A percentile compares a stretch with the other conserved stretches of the same genome.
Conservation (phyloP, 1,140 invertebrate species). For the Goniozus legneri region DNA sequence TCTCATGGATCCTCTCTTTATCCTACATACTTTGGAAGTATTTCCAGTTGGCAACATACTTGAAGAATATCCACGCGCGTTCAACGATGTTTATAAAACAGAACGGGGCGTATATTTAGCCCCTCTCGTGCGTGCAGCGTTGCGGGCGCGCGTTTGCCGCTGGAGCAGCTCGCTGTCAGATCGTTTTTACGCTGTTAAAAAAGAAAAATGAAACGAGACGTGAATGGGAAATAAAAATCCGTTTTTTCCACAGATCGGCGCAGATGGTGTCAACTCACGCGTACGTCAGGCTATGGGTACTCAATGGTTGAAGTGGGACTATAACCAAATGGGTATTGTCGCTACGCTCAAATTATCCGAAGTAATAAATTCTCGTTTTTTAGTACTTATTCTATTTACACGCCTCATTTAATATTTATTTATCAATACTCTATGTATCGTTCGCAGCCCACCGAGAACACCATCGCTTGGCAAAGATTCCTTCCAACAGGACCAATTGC, state of each 20-base stretch:
- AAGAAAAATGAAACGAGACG: no score
- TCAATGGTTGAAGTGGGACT: slow-evolving; percentile 76
- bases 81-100: slow-evolving; percentile 42
- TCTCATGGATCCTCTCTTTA: not conserved
- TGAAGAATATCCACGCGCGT: slow-evolving; percentile 29
- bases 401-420: not conserved
- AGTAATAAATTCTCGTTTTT: slow-evolving; percentile 44
- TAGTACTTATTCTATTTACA: not conserved
- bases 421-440: slow-evolving; percentile 4
- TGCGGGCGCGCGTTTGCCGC: no score
- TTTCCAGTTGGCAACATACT: slow-evolving; percentile 20
- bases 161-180: no score
- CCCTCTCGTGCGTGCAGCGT: slow-evolving; percentile 8
- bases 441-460: slow-evolving; percentile 69
- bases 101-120: slow-evolving; percentile 45
- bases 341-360: slow-evolving; percentile 80
- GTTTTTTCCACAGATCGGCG: slow-evolving; percentile 69
- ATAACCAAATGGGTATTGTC: slow-evolving; percentile 87
- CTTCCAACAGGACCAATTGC: slow-evolving; percentile 88
- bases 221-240: no score
- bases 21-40: slow-evolving; percentile 1
- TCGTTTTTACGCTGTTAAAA: no score
- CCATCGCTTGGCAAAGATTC: slow-evolving; percentile 94
- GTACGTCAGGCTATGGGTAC: slow-evolving; percentile 78
- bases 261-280: slow-evolving; percentile 87